Conservation (phyloP, 2,888 invertebrate genomes). For the Agrilus biguttatus region DNA sequence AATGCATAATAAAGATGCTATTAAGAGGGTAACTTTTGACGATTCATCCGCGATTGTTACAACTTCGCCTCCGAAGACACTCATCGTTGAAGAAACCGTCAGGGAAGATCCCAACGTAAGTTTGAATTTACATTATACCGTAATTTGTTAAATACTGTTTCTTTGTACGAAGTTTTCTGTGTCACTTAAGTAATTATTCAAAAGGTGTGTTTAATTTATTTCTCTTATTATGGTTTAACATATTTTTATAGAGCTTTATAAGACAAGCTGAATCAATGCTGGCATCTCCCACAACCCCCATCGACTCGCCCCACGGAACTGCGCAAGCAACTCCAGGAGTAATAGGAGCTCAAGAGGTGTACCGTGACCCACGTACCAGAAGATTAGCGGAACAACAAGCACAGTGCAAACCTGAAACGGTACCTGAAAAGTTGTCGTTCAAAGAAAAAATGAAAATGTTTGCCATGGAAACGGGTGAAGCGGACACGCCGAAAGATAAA, state of each 20-base stretch:
- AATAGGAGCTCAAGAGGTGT: constrained; percentile 96
- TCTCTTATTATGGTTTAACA: too few relatives aligned
- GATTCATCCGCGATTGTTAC: constrained; percentile 24
- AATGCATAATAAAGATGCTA: constrained; percentile 32
- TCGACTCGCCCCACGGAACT: constrained; percentile 34
- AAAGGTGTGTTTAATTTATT: too few relatives aligned
- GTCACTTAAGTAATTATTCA: too few relatives aligned
- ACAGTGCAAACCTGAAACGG: constrained; percentile 47
- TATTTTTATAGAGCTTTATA: constrained; percentile 50
- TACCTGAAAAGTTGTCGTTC: constrained; percentile 89
- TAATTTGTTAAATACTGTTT: too few relatives aligned
- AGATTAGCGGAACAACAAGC: constrained; percentile 65
- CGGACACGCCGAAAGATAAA: constrained; percentile 85
- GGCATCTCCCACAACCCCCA: constrained; percentile 61
- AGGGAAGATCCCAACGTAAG: constrained; percentile 75
- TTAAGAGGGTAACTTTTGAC: constrained; percentile 30
- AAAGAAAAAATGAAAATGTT: constrained; percentile 99
- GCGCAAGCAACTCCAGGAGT: constrained; percentile 75
- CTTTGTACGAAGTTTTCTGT: too few relatives aligned
- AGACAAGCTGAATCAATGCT: constrained; percentile 68
- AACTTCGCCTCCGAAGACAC: constrained; percentile 20
- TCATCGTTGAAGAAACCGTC: constrained; percentile 10
- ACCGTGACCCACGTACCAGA: constrained; percentile 82
- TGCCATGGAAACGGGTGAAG: constrained; percentile 90
- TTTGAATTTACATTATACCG: constrained; percentile 12